Conservation (phyloP, 1,140 invertebrate species). For the Trachymyrmex septentrionalis region DNA sequence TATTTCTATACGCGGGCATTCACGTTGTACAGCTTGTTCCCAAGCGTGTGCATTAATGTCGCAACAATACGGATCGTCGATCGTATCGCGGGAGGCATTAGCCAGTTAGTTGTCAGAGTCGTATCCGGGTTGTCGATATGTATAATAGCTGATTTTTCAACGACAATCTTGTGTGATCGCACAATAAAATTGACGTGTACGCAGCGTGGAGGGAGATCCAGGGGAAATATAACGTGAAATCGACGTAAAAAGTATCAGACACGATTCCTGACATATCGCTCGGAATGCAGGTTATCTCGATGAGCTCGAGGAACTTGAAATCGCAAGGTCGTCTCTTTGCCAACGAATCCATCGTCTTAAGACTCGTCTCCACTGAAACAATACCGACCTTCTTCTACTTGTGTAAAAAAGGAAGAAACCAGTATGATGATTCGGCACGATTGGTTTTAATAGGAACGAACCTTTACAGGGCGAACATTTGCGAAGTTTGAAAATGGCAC, state of each 20-base stretch:
- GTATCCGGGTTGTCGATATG: conserved; percentile 5
- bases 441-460: no score
- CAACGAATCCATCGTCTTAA: conserved; percentile 6
- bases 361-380: no score
- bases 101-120: conserved; percentile 10
- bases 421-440: no score
- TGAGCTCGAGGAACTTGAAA: neutral
- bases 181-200: neutral
- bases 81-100: conserved; percentile 22
- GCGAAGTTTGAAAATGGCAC: neutral
- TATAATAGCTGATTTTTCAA: conserved; percentile 25
- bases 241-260: neutral
- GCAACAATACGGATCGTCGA: conserved; percentile 24
- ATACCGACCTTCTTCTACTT: no score
- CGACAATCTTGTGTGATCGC: neutral
- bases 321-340: neutral
- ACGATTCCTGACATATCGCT: neutral
- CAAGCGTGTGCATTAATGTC: conserved; percentile 20
- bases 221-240: neutral
- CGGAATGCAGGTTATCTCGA: neutral
- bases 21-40: neutral
- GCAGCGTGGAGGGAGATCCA: neutral
- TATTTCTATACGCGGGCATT: conserved; percentile 42
- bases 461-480: neutral
- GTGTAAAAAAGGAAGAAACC: no score